Evolutionary conservation across 2,113 vertebrate species (phyloP).

Genomic region (Tor tambroides): DNA sequence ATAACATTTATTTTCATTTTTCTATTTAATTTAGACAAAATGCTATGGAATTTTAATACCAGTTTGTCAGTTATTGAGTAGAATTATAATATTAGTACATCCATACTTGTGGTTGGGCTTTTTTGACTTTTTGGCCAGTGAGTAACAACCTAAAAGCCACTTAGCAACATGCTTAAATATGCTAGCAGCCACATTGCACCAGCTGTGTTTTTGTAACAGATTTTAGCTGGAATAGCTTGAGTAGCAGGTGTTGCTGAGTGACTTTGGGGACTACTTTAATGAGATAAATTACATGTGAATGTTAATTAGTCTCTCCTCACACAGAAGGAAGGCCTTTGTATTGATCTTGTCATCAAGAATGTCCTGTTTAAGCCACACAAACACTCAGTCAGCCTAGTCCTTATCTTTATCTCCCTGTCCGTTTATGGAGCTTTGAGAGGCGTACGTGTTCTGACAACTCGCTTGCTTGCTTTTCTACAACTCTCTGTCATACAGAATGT

Average conservation of each 20-base stretch:
- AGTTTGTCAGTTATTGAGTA: neutral
- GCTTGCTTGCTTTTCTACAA: constrained; percentile 17
- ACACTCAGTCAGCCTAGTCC: neutral
- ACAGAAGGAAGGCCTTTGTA: constrained; percentile 28
- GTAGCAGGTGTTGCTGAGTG: constrained; percentile 47
- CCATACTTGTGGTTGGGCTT: neutral
- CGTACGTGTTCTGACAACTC: constrained; percentile 59
- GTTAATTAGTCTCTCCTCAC: constrained; percentile 54
- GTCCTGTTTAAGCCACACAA: neutral
- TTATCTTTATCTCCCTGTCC: constrained; percentile 36
- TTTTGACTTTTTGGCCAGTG: neutral
- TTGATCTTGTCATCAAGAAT: constrained; percentile 23
- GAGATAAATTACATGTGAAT: constrained; percentile 45
- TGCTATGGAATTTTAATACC: neutral
- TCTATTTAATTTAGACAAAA: neutral
- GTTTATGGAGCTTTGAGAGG: constrained; percentile 17
- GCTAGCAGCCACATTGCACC: neutral
- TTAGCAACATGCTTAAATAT: neutral
- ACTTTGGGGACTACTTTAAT: constrained; percentile 51
- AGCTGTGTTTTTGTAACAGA: constrained; percentile 27
- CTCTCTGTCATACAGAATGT: neutral
- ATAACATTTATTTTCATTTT: neutral
- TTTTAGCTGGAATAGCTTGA: neutral
- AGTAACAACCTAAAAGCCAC: neutral
- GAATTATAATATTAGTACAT: neutral